Base-by-base conservation (phyloP, 2,797 vertebrate genomes). In the Simalia tracyae region DNA sequence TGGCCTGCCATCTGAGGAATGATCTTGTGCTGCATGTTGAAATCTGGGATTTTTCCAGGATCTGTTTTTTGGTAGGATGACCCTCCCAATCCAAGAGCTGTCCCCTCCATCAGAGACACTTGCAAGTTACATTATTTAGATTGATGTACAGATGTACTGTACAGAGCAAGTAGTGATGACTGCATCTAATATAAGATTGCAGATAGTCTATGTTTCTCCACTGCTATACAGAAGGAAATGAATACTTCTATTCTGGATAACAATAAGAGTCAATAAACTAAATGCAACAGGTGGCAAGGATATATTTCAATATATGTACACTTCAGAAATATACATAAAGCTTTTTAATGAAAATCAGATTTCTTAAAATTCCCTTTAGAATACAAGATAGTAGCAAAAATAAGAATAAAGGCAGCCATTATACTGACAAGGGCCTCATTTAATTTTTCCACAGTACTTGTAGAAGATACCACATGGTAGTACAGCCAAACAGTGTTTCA, bases 311-410 rank as follows among this genome's bases (percentile, higher is more conserved):
- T n/a, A 89, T 72, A 60, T 46, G 9, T 14, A 54, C 72, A 28
- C 87, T 89, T 28, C n/a, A 56, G 12, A 84, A 87, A 84, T 24
- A 64, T n/a, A 26, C 22, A 84, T 7, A 88, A 89, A 63, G 50
- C 14, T 56, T 90, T 89, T 89, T 63, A 92, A 15, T 60, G 81
- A 92, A 89, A 92, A 10, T 36, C 61, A 46, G 81, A 84, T 50
- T 86, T 72, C 2, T 17, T 36, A 89, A 92, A 56, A 90, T 46
- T 63, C 60, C 68, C 46, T 4, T 10, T 88, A 84, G 86, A 28
- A 85, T 92, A 76, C 76, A 94, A 24, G 0, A 85, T 86, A 94
- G 8, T 91, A 85, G 88, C 56, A 26, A 54, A 0, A 0, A 26
- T 31, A 19, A 59, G 11, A 46, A 72, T 54, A n/a, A 89, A 89